Percentiles rank a stretch among this genome's conserved stretches.
Evolutionary conservation across 2,113 vertebrate genomes (phyloP).

Genomic region (Myanophis thanlyinensis): DNA sequence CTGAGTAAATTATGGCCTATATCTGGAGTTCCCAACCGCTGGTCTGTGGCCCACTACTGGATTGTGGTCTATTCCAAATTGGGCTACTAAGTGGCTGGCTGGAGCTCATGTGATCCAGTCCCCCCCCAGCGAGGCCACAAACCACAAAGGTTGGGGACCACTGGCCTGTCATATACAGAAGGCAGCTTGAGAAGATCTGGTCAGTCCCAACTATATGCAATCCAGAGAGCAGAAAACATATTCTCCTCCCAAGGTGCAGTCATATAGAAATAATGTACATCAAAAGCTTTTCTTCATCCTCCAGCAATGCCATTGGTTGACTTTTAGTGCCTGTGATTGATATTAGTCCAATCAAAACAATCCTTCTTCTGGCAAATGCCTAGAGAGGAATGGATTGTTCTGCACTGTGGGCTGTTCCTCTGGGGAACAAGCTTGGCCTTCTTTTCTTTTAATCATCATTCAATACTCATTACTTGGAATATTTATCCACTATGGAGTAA

Average conservation of each 20-base stretch:
- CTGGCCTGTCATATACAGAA: not conserved
- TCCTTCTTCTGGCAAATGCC: not conserved
- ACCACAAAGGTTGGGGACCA: too few relatives aligned
- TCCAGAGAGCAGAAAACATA: not conserved
- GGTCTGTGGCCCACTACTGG: too few relatives aligned
- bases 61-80: too few relatives aligned
- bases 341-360: not conserved
- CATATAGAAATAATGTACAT: not conserved
- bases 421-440: not conserved
- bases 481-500: not conserved
- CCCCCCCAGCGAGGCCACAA: too few relatives aligned
- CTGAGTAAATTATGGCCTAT: not conserved
- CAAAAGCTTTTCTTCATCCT: not conserved
- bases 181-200: not conserved
- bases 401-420: not conserved
- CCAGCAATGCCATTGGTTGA: not conserved
- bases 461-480: not conserved
- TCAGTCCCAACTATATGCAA: not conserved
- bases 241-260: not conserved
- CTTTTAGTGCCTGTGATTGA: not conserved
- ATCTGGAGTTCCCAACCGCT: too few relatives aligned
- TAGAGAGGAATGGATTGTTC: not conserved
- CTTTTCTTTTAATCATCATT: not conserved
- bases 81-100: too few relatives aligned
- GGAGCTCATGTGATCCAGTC: too few relatives aligned